These are phyloP conservation scores for Harmothoe impar DNA, from an alignment of 2,888 invertebrate species.

Conservation along the genomic window DNA sequence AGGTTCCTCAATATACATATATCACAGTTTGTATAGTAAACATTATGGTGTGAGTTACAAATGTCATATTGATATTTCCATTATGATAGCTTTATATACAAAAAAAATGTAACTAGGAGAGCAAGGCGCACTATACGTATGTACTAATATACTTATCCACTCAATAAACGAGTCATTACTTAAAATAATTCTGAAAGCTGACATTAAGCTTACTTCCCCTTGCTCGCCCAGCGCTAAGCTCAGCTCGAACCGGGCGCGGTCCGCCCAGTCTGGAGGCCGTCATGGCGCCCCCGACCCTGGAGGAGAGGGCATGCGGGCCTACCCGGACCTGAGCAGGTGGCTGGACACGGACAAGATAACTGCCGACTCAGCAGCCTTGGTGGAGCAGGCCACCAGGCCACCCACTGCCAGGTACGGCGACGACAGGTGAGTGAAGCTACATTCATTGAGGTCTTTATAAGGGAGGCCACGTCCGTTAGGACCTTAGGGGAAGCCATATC, in stretches of 20 bases:
- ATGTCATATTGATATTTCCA: too few relatives aligned
- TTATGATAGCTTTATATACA: too few relatives aligned
- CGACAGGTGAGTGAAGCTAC: constrained; percentile 53
- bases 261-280: background rate
- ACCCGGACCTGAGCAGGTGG: constrained; percentile 31
- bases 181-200: background rate
- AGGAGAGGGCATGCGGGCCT: constrained; percentile 41
- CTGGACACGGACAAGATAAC: constrained; percentile 37
- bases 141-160: too few relatives aligned
- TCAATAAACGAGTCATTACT: too few relatives aligned
- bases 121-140: too few relatives aligned
- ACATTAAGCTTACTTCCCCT: background rate
- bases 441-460: too few relatives aligned
- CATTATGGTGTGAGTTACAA: too few relatives aligned
- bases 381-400: constrained; percentile 48
- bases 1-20: too few relatives aligned
- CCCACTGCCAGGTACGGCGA: constrained; percentile 19
- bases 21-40: too few relatives aligned
- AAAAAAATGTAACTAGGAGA: too few relatives aligned
- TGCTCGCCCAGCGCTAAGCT: constrained; percentile 18
- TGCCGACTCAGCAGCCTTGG: constrained; percentile 38
- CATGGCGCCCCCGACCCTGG: background rate
- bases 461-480: too few relatives aligned
- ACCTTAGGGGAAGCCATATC: too few relatives aligned
- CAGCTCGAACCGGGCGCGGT: background rate